These are phyloP conservation scores for Camptogramma bilineatum DNA, from an alignment of 2,888 invertebrate species.

Conservation along the genomic window DNA sequence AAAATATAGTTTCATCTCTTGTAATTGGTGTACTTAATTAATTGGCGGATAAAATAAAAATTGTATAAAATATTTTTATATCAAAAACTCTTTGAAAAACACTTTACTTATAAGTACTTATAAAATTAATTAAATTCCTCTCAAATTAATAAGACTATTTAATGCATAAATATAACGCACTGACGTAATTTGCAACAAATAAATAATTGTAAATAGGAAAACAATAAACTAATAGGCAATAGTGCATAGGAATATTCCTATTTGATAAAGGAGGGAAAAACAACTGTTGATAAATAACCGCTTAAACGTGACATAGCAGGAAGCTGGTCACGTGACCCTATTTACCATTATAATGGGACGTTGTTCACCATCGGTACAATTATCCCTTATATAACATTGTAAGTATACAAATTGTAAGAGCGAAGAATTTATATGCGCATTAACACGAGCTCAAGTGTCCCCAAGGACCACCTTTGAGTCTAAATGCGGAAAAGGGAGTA, in stretches of 20 bases:
- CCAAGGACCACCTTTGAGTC: too few relatives aligned
- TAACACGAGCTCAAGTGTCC: too few relatives aligned
- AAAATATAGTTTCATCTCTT: too few relatives aligned
- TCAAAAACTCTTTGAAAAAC: too few relatives aligned
- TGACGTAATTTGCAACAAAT: conserved; percentile 3
- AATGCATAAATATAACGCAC: not conserved
- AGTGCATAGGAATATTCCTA: conserved; percentile 41
- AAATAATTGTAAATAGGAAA: conserved; percentile 17
- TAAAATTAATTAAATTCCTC: not conserved
- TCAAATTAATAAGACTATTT: not conserved
- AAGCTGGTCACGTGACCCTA: not conserved
- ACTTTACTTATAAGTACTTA: too few relatives aligned
- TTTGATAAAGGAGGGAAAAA: conserved; percentile 22
- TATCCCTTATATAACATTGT: not conserved
- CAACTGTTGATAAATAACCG: conserved; percentile 29
- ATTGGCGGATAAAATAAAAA: too few relatives aligned
- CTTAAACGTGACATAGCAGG: conserved; percentile 36
- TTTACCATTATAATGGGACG: not conserved
- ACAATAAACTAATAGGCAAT: conserved; percentile 12
- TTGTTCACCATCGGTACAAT: not conserved
- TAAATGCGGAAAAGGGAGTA: too few relatives aligned
- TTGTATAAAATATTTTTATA: too few relatives aligned
- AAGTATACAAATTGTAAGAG: not conserved
- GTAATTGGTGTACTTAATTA: too few relatives aligned
- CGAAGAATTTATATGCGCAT: too few relatives aligned